A percentile compares a stretch with the other conserved stretches of the same genome.
These are phyloP conservation scores for Tachina lurida DNA, from an alignment of 2,888 invertebrate species.

Conservation along the genomic window DNA sequence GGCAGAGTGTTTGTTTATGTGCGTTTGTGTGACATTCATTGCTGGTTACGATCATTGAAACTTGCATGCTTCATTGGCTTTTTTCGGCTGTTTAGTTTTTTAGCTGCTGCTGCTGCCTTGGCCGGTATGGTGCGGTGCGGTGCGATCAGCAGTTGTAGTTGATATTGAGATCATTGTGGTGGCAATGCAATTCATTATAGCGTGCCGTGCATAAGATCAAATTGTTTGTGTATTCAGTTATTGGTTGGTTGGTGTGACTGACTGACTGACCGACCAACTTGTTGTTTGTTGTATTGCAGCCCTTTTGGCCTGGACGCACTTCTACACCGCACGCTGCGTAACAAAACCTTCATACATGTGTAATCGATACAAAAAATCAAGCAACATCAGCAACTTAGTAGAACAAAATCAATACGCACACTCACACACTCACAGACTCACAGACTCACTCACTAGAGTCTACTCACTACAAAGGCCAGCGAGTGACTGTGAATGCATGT, in stretches of 20 bases:
- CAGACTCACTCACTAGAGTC: not conserved
- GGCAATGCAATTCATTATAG: conserved; percentile 71
- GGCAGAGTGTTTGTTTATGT: conserved; percentile 13
- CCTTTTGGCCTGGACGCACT: conserved; percentile 66
- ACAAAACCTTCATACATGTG: conserved; percentile 66
- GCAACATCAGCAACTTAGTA: conserved; percentile 36
- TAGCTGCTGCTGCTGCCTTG: conserved; percentile 9
- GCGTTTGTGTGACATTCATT: conserved; percentile 20
- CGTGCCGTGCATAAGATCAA: conserved; percentile 66
- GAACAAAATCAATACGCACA: conserved; percentile 23
- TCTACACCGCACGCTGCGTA: conserved; percentile 70
- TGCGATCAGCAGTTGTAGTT: conserved; percentile 23
- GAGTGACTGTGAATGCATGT: conserved; percentile 2
- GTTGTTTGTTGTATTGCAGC: conserved; percentile 12
- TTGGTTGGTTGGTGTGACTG: conserved; percentile 24
- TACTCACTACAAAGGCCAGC: conserved; percentile 19
- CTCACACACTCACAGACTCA: not conserved
- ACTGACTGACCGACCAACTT: conserved; percentile 3
- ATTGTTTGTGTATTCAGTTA: conserved; percentile 37
- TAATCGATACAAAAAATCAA: conserved; percentile 68
- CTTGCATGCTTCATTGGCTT: conserved; percentile 63
- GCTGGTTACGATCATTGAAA: conserved; percentile 50
- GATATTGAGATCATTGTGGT: conserved; percentile 69
- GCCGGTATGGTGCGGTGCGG: not conserved
- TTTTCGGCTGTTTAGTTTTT: conserved; percentile 35